These are phyloP conservation scores for Melospiza georgiana DNA, from an alignment of 2,113 vertebrate species.

Conservation along the genomic window DNA sequence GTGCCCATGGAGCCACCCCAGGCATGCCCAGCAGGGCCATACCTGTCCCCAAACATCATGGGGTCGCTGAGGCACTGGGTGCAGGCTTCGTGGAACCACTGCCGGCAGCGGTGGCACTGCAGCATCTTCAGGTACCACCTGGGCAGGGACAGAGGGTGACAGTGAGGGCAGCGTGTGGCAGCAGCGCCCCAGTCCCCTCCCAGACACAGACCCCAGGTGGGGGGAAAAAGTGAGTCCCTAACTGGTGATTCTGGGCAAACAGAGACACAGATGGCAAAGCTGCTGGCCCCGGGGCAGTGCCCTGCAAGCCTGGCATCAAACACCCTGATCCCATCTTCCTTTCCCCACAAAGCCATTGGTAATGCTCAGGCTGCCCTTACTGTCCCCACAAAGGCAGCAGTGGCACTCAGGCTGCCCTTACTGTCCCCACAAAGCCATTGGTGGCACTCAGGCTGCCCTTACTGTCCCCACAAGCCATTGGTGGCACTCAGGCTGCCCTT, in stretches of 20 bases:
- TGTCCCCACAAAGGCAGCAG: neutral
- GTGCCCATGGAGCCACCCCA: accelerated
- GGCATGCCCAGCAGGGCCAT: neutral
- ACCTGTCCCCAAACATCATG: slow-evolving; percentile 97
- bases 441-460: too few species aligned
- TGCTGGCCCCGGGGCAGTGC: accelerated
- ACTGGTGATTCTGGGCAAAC: neutral
- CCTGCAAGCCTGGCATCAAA: neutral
- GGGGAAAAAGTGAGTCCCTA: accelerated
- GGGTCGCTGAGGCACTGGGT: slow-evolving; percentile 91
- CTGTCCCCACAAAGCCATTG: too few species aligned
- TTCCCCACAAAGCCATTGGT: accelerated
- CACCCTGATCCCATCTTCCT: neutral
- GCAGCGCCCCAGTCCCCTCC: accelerated
- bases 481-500: slow-evolving; percentile 20
- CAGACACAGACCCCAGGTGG: accelerated
- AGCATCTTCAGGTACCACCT: slow-evolving; percentile 99
- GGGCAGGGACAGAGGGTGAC: neutral
- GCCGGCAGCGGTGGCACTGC: slow-evolving; percentile 90
- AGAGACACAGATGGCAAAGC: accelerated
- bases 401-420: neutral
- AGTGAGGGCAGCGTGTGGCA: accelerated
- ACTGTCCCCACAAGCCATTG: accelerated
- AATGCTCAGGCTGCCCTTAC: slow-evolving; percentile 69
- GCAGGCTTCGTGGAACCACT: slow-evolving; percentile 99